Base-by-base conservation (phyloP, 2,888 invertebrate species). In the Zygaena filipendulae region DNA sequence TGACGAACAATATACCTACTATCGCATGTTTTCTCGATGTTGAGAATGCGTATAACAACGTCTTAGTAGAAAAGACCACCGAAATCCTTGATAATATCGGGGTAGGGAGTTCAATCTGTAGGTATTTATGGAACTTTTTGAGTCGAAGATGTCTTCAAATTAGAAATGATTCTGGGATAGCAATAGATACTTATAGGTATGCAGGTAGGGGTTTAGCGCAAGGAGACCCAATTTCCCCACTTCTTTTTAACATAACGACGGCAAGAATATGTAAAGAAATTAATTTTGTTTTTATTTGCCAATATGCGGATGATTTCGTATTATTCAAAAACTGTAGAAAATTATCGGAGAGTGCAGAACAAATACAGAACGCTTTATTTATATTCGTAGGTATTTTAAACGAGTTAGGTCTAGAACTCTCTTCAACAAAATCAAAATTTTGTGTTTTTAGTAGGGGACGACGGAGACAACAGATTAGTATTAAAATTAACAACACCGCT, bases 1-100 rank as follows among this genome's bases (percentile, higher is more conserved):
- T 38, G 18, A 23, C 33, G 3, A 23, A 33, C 12, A 25, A 36
- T 12, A 3, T 7, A 13, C 21, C 30, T 8, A 38, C 38, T 7
- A 3, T 33, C 1, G 28, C 14, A 3, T 29, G 25, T 10, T 29
- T 29, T 25, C 4, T 29, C 7, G 32, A 32, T 13, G n/a, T n/a
- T n/a, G n/a, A n/a, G n/a, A n/a, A n/a, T n/a, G n/a, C n/a, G n/a
- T n/a, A n/a, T n/a, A n/a, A 23, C 29, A 16, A 20, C 25, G 13
- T 13, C 8, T 13, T 27, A 27, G 13, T 27, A 11, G 10, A n/a
- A 9, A 27, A 21, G 11, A 9, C 16, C 3, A 9, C 16, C 4
- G 3, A 5, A 21, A 21, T 7, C n/a, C 16, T 27, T 4, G 13
- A 27, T n/a, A 6, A 21, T 9, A 4, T 27, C 4, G 21, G 13